Conservation (phyloP, 1,140 invertebrate species). For the Ooceraea biroi region DNA sequence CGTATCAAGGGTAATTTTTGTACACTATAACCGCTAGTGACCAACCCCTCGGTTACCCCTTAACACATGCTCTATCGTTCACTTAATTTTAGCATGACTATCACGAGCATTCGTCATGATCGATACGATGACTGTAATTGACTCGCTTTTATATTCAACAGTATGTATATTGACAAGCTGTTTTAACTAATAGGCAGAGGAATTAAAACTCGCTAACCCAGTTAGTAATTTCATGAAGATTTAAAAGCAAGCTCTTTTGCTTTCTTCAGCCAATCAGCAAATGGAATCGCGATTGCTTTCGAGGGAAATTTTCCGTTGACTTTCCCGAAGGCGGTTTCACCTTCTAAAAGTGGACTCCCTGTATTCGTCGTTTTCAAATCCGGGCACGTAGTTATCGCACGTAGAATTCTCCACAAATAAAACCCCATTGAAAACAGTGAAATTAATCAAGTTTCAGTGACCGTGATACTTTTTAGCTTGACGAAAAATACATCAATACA, state of each 20-base stretch:
- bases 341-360: neutral
- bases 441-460: neutral
- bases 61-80: neutral
- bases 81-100: conserved; percentile 22
- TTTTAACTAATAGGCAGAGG: conserved; percentile 28
- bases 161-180: neutral
- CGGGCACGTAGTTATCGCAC: conserved; percentile 1
- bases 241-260: neutral
- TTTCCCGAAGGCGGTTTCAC: conserved; percentile 14
- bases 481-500: neutral
- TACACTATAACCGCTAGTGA: too few species aligned
- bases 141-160: conserved; percentile 1
- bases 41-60: too few species aligned
- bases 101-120: conserved; percentile 5
- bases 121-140: conserved; percentile 10
- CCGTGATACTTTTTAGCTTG: neutral
- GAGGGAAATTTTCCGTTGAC: conserved; percentile 23
- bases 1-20: too few species aligned
- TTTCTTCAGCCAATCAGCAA: conserved; percentile 3
- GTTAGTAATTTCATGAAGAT: neutral
- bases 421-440: neutral
- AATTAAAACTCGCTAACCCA: conserved; percentile 1
- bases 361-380: conserved; percentile 17
- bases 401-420: conserved; percentile 6
- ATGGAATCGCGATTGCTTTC: conserved; percentile 17